Conservation (phyloP, 2,797 vertebrate species). For the Mormyrops attenuatus region DNA sequence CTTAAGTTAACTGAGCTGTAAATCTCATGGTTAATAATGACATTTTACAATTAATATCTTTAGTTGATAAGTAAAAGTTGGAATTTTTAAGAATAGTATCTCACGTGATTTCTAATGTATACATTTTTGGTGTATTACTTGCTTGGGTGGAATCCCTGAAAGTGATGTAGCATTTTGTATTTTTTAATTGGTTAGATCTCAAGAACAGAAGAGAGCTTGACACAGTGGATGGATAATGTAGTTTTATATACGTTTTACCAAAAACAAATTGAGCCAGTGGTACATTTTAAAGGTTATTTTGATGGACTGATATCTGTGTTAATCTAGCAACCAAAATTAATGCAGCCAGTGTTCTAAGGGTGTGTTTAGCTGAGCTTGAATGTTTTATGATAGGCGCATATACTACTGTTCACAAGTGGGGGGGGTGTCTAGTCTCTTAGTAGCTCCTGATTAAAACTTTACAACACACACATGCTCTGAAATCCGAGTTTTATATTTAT, state of each 20-base stretch:
- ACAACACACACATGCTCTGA: background rate
- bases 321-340: background rate
- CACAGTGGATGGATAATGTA: background rate
- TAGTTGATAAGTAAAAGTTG: background rate
- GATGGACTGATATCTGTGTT: background rate
- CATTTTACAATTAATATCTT: background rate
- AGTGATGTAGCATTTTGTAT: background rate
- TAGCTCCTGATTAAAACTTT: conserved; percentile 2
- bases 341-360: background rate
- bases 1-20: background rate
- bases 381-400: background rate
- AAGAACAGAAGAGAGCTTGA: background rate
- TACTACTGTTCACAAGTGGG: background rate
- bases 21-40: background rate
- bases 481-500: background rate
- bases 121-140: background rate
- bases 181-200: background rate
- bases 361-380: background rate
- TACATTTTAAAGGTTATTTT: background rate
- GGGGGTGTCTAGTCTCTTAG: background rate
- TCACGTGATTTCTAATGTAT: background rate
- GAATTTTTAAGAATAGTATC: no score
- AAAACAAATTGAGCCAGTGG: background rate
- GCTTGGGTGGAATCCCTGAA: background rate
- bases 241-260: background rate